Base-by-base conservation (phyloP, 2,113 vertebrate genomes). In the Scomber colias region DNA sequence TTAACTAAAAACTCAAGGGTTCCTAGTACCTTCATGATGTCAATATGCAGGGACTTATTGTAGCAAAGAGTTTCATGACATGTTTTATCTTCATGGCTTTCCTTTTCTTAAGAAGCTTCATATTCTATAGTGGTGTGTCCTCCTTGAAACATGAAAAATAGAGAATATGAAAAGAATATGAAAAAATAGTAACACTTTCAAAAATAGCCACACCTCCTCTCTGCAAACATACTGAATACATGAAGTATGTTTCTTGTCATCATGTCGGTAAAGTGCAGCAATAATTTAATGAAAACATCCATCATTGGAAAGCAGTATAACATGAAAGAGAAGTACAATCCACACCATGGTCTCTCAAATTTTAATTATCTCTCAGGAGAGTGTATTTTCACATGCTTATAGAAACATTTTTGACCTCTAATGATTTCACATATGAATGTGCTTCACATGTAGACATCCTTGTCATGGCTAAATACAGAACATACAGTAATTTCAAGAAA, bases 301-400 rank as follows among this genome's bases (percentile, higher is more conserved):
- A 83, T 93, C 86, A 86, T 62, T 63, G 27, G 17, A 44, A 89
- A 84, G 68, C 40, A 80, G 62, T 72, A 55, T 46, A 86, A 87
- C 78, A 82, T 85, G 64, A 89, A 92, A 90, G 68, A 80, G 56
- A 79, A 76, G 60, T 60, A 71, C 27, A 68, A 77, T 92, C 76
- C 84, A 82, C 63, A 72, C 68, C 35, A 50, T 80, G 53, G 78
- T 86, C 67, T 74, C 71, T 92, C 67, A 40, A 2, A 85, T 92
- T 92, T 92, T 95, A 94, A 95, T 94, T 82, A 88, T 65, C 88
- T 90, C 89, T 93, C 92, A 75, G 2, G 88, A 92, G 91, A 91
- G 51, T 50, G 65, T 64, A 68, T 89, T 84, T 90, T 85, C 73
- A 68, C 78, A 83, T 59, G 17, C 67, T 79, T 72, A 89, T 90